Conservation (phyloP, 2,797 vertebrate genomes). For the Darevskia mixta region DNA sequence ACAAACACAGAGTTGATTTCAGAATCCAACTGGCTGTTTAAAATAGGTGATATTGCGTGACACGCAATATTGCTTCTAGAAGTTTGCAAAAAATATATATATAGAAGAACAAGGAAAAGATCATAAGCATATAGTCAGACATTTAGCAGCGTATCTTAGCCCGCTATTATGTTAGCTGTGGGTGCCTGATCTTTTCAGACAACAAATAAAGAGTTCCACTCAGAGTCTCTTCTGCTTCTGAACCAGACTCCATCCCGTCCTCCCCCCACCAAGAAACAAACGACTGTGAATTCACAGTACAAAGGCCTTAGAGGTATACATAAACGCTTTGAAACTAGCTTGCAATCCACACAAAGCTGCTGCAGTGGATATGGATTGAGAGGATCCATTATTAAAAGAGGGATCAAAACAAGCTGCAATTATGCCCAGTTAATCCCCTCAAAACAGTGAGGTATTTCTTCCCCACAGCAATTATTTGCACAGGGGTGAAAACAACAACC, state of each 20-base stretch:
- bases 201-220: background rate
- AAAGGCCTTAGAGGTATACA: constrained; percentile 60
- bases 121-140: rapidly evolving
- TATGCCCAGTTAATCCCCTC: constrained; percentile 79
- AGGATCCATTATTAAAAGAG: constrained; percentile 77
- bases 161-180: rapidly evolving
- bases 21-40: background rate
- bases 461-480: constrained; percentile 77
- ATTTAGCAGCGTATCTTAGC: background rate
- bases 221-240: background rate
- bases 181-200: background rate
- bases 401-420: constrained; percentile 81
- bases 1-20: background rate
- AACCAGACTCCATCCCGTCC: background rate
- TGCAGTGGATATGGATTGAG: constrained; percentile 64
- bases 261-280: constrained; percentile 24
- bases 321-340: constrained; percentile 59
- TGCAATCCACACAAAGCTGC: constrained; percentile 57
- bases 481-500: constrained; percentile 76
- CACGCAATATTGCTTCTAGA: background rate
- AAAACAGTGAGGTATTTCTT: constrained; percentile 78
- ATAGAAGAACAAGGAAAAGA: background rate
- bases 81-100: background rate
- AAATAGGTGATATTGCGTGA: rapidly evolving
- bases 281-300: constrained; percentile 29